Evolutionary conservation across 2,888 invertebrate species (phyloP), one percentile per base, ranked within the genome.

Genomic region (Callinectes sapidus): DNA sequence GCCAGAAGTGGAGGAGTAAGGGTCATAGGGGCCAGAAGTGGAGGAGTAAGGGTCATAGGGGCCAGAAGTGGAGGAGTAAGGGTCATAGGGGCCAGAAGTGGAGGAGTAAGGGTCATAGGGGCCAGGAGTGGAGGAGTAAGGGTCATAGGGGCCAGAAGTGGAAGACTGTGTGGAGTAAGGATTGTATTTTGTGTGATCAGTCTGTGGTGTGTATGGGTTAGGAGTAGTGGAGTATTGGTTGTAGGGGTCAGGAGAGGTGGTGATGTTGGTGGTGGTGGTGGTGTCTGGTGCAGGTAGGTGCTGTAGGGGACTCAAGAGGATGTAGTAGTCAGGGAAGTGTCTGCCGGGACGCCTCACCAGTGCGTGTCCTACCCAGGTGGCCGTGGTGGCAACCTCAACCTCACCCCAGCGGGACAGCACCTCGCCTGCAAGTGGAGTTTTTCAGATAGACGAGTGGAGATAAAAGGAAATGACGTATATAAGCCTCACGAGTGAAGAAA

Each of bases 301-400:
- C 35, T 35, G 81, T 2, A 81, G 35, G 81, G 81, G 81, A 13
- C 81, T 81, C 5, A 32, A 81, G 81, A 81, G 81, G 81, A 81
- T 81, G 35, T 81, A 35, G 81, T 81, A 81, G 81, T 81, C 81
- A 3, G 81, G 81, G 81, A 81, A 81, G 81, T 81, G 81, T 81
- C 81, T 0, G 81, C 81, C 81, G 10, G 13, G 81, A 35, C 81
- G 81, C 81, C 81, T 81, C 81, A 81, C 81, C 14, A 81, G 81
- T 0, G 81, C 81, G 16, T 81, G 81, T 10, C 35, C 10, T 0
- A 81, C 81, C 81, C 81, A 81, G 32, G 35, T 81, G 81, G 35
- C 81, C 6, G 81, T 35, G 1, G 81, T 32, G 35, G 81, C 81
- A 2, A 14, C 35, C 81, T 81, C 81, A 32, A 81, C 13, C 81